Conservation (phyloP, 2,888 invertebrate species). For the Calliphora vomitoria region DNA sequence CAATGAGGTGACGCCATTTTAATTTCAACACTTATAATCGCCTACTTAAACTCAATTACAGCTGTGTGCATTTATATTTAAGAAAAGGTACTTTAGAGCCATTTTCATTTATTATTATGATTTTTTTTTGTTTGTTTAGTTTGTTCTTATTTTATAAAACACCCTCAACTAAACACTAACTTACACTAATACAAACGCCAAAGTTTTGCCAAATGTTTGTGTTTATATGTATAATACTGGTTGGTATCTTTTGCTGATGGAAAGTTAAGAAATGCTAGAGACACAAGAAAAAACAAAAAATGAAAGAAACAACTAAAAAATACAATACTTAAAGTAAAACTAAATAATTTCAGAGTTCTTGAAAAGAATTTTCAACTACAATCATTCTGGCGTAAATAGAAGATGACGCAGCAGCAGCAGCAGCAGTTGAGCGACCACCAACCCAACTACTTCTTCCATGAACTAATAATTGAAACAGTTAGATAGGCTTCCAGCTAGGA, state of each 20-base stretch:
- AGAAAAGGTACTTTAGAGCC: slow-evolving; percentile 60
- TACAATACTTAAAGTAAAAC: slow-evolving; percentile 19
- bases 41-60: slow-evolving; percentile 69
- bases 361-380: slow-evolving; percentile 33
- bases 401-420: not conserved
- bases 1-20: slow-evolving; percentile 26
- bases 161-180: not conserved
- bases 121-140: slow-evolving; percentile 13
- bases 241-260: slow-evolving; percentile 2
- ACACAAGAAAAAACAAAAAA: not conserved
- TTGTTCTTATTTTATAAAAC: not conserved
- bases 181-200: not conserved
- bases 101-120: slow-evolving; percentile 13
- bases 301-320: not conserved
- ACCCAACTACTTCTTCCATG: not conserved
- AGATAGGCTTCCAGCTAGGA: slow-evolving; percentile 32
- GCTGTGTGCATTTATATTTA: slow-evolving; percentile 61
- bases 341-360: slow-evolving; percentile 48
- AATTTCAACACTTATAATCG: slow-evolving; percentile 65
- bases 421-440: not conserved
- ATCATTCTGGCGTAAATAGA: slow-evolving; percentile 1
- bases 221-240: not conserved
- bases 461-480: not conserved
- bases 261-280: slow-evolving; percentile 16
- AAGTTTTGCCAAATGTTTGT: slow-evolving; percentile 9